Conservation (phyloP, 2,113 vertebrate species). For the Sminthopsis crassicaudata region DNA sequence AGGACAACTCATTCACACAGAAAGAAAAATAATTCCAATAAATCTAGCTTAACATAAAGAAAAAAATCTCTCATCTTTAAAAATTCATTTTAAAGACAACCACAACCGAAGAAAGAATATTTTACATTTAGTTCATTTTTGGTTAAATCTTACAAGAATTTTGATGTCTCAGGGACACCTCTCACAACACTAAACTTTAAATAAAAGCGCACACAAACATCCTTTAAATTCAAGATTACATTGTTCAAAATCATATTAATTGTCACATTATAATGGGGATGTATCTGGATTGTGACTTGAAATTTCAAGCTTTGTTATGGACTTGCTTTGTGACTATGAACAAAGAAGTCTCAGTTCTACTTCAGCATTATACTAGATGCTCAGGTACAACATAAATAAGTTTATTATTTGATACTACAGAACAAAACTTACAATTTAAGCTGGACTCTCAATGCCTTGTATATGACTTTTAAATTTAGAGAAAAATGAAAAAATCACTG, state of each 20-base stretch:
- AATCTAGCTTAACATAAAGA: not conserved
- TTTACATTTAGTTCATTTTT: slow-evolving; percentile 35
- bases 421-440: not conserved
- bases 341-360: not conserved
- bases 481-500: not conserved
- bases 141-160: not conserved
- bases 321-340: slow-evolving; percentile 47
- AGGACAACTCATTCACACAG: not conserved
- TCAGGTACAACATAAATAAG: slow-evolving; percentile 13
- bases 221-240: slow-evolving; percentile 25
- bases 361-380: not conserved
- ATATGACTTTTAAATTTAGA: not conserved
- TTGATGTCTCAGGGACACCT: not conserved
- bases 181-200: slow-evolving; percentile 12
- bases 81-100: not conserved
- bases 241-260: slow-evolving; percentile 21
- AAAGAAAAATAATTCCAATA: not conserved
- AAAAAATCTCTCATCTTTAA: not conserved
- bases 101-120: not conserved
- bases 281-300: slow-evolving; percentile 1
- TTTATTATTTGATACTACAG: not conserved
- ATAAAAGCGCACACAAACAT: slow-evolving; percentile 7
- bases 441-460: not conserved
- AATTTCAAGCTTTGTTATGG: slow-evolving; percentile 9
- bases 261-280: slow-evolving; percentile 18